A percentile compares a stretch with the other conserved stretches of the same genome.
Evolutionary conservation across 37 sponge, comb jelly and placozoan genomes (phyloP).

Genomic region (Halisarca cf. caerulea): DNA sequence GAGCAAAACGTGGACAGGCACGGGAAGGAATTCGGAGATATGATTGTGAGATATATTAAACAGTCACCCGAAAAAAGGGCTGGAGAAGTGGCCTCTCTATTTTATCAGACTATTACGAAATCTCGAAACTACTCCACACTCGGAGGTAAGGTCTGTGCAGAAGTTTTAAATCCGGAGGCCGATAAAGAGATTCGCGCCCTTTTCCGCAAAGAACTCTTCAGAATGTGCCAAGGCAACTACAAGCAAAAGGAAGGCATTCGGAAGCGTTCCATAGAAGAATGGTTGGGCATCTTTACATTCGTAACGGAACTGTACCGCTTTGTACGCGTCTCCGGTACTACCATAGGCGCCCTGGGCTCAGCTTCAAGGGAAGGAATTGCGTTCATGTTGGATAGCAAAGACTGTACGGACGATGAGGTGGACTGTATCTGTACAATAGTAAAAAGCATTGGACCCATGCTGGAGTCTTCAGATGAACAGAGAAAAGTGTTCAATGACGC

Average conservation of each 20-base stretch:
- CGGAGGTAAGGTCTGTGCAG: slow-evolving; percentile 55
- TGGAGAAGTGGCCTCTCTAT: slow-evolving; percentile 35
- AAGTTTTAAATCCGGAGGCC: slow-evolving; percentile 20
- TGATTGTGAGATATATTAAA: slow-evolving; percentile 44
- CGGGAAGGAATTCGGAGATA: slow-evolving; percentile 62
- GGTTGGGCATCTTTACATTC: slow-evolving; percentile 70
- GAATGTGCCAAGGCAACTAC: slow-evolving; percentile 36
- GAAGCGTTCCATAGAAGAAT: slow-evolving; percentile 63
- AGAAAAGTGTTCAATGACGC: neutral
- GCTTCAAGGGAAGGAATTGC: slow-evolving; percentile 41
- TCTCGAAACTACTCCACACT: slow-evolving; percentile 36
- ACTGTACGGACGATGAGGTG: slow-evolving; percentile 69
- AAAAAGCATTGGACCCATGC: slow-evolving; percentile 48
- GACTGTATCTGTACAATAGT: slow-evolving; percentile 60
- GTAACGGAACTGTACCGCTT: slow-evolving; percentile 40
- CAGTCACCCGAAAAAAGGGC: neutral
- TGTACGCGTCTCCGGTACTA: slow-evolving; percentile 27
- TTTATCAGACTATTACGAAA: slow-evolving; percentile 45
- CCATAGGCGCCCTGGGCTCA: slow-evolving; percentile 16
- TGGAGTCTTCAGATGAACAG: slow-evolving; percentile 21
- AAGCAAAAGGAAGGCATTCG: slow-evolving; percentile 47
- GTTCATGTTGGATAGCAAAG: slow-evolving; percentile 31
- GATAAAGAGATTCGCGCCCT: neutral
- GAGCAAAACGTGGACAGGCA: slow-evolving; percentile 41
- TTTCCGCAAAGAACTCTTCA: slow-evolving; percentile 42